Evolutionary conservation across 2,797 vertebrate genomes (phyloP), one percentile per base, ranked within the genome.

Genomic region (Pseudochromis fuscus): DNA sequence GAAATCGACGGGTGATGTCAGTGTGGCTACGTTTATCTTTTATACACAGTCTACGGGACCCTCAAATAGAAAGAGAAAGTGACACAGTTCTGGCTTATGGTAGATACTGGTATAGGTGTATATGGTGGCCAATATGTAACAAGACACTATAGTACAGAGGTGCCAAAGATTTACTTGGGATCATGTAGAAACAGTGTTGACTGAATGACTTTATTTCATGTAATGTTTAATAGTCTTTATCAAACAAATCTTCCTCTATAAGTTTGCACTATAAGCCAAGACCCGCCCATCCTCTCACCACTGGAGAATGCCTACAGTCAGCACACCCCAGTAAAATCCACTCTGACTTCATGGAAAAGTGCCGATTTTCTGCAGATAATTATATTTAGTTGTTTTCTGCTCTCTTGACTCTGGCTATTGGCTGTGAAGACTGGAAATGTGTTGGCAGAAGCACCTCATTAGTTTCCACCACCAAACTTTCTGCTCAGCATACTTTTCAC

Each of bases 381-480:
- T 86, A 77, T 66, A 50, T 79, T 82, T 9, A 7, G 60, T 87
- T 81, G 72, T 85, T 77, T 80, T 76, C 48, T 82, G 58, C 53
- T 67, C 75, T 83, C 66, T 70, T 60, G 63, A 84, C 51, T 82
- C n/a, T 12, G 28, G 18, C 28, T 40, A 35, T 61, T 84, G 80
- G 75, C 88, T 77, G 60, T 65, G 33, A 77, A 48, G 13, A 1
- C 64, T 83, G 88, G 77, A 87, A 89, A 84, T 45, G 60, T 67
- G 66, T 59, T 90, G 86, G 87, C 87, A 84, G 45, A 48, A 56
- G 69, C 19, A 16, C 63, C 72, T 81, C 80, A 81, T 90, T 83
- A 82, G 53, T 78, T 80, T 74, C 53, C 72, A 78, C 48, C 40
- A 79, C 46, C 12, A 67, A 48, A 58, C 52, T 48, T 50, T 71